These are phyloP conservation scores for Halichoeres trimaculatus DNA, from an alignment of 2,113 vertebrate species.

Conservation along the genomic window DNA sequence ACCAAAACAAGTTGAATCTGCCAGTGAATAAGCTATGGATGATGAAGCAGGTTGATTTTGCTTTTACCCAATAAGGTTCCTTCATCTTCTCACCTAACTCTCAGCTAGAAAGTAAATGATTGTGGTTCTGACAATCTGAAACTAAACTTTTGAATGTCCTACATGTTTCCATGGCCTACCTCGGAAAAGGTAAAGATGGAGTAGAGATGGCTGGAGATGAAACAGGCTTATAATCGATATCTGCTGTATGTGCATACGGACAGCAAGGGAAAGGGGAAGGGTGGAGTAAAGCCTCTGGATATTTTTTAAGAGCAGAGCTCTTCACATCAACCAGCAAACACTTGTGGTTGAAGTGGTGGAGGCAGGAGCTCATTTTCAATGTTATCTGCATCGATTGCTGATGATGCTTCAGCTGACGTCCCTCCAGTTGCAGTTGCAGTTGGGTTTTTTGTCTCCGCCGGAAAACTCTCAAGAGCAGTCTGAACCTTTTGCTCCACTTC, in stretches of 20 bases:
- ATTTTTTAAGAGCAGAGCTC: background rate
- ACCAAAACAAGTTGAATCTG: too few species aligned
- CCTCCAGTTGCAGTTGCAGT: background rate
- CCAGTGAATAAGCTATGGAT: too few species aligned
- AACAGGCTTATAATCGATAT: constrained; percentile 1
- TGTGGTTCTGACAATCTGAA: background rate
- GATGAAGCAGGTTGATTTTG: too few species aligned
- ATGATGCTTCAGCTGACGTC: constrained; percentile 69
- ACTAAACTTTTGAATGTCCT: background rate
- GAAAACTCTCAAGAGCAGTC: constrained; percentile 88
- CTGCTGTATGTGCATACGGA: constrained; percentile 26
- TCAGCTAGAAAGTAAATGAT: background rate
- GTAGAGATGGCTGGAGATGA: constrained; percentile 9
- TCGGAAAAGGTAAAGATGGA: constrained; percentile 22
- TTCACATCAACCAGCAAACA: constrained; percentile 87
- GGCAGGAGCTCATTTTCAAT: constrained; percentile 94
- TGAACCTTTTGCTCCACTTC: constrained; percentile 91
- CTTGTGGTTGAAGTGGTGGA: constrained; percentile 92
- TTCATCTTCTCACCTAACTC: background rate
- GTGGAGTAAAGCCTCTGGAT: constrained; percentile 25
- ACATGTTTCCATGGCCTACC: background rate
- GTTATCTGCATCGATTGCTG: constrained; percentile 96
- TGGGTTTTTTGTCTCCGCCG: constrained; percentile 80
- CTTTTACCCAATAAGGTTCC: too few species aligned
- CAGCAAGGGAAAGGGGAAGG: constrained; percentile 18